Evolutionary conservation across 2,797 vertebrate species (phyloP).

Genomic region (Agapornis canus): DNA sequence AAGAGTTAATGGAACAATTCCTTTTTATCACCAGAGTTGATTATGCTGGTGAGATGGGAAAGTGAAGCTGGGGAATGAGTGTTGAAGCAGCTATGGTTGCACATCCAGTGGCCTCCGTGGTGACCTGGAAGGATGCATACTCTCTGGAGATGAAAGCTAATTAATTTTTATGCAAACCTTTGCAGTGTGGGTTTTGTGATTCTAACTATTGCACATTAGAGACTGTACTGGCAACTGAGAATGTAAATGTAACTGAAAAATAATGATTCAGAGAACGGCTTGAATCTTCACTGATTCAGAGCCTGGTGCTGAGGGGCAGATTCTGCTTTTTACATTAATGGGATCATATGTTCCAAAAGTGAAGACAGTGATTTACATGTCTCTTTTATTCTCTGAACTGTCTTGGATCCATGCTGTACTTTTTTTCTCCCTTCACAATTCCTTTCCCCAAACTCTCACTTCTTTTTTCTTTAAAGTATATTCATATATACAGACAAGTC

Average conservation of each 20-base stretch:
- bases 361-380: neutral
- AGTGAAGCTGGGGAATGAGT: neutral
- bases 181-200: slow-evolving; percentile 49
- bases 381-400: neutral
- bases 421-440: neutral
- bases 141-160: slow-evolving; percentile 62
- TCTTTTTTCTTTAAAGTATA: neutral
- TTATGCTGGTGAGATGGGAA: slow-evolving; percentile 21
- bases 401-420: neutral
- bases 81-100: slow-evolving; percentile 18
- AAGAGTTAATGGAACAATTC: slow-evolving; percentile 22
- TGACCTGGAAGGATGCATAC: slow-evolving; percentile 50
- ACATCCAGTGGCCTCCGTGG: slow-evolving; percentile 20
- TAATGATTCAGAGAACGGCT: neutral
- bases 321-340: neutral
- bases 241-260: slow-evolving; percentile 7
- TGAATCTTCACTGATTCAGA: neutral
- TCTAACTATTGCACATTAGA: neutral
- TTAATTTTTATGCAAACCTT: slow-evolving; percentile 58
- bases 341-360: neutral
- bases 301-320: neutral
- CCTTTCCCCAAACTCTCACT: neutral
- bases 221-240: neutral
- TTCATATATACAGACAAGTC: neutral
- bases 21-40: slow-evolving; percentile 34